phyloP scores from a whole-genome alignment of 2,888 invertebrate species.

The Nemotelus pantherinus region DNA sequence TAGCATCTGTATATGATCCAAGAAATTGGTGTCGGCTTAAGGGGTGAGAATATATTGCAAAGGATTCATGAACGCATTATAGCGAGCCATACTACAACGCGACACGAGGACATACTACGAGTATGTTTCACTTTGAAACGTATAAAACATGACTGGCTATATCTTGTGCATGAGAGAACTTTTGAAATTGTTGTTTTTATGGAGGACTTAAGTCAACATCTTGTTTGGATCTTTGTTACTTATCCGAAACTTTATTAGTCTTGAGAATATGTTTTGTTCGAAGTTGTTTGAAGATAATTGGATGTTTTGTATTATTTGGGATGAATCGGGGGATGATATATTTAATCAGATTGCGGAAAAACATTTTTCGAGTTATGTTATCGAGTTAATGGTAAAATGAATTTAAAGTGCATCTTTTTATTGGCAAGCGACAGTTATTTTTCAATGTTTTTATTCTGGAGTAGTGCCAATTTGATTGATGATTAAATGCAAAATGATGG shows the following conservation, averaged over 20 bases:
- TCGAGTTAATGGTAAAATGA: no score
- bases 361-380: no score
- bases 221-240: not conserved
- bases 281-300: not conserved
- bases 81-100: no score
- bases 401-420: no score
- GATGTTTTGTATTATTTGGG: not conserved
- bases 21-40: not conserved
- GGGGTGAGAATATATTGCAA: conserved; percentile 4
- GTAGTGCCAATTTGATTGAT: no score
- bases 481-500: no score
- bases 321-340: not conserved
- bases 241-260: not conserved
- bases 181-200: not conserved
- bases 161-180: no score
- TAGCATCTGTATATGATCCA: not conserved
- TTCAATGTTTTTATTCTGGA: no score
- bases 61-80: conserved; percentile 10
- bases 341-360: no score
- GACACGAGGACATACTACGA: no score
- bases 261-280: not conserved
- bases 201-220: not conserved
- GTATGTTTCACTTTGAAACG: not conserved
- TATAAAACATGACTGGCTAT: not conserved
- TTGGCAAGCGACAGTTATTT: no score